Base-by-base conservation (phyloP, 2,888 invertebrate species). In the Apoda limacodes region DNA sequence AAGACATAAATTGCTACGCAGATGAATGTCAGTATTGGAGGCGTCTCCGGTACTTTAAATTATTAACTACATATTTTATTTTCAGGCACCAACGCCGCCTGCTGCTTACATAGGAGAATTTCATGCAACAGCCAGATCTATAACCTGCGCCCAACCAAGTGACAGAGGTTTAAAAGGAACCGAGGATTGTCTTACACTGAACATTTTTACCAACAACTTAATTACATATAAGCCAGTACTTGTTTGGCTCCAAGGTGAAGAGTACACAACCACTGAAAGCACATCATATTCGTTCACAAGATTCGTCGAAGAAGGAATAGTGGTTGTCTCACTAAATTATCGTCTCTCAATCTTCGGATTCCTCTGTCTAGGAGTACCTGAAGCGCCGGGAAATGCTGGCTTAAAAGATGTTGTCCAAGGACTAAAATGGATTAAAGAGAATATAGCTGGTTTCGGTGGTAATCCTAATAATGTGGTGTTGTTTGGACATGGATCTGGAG, bases 341-440 rank as follows among this genome's bases (percentile, higher is more conserved):
- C 75, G 91, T 23, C 71, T 86, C n/a, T 90, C 90, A 23, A 83
- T 90, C 14, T 90, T 90, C 44, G 91, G 88, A 14, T 89, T 89
- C 61, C 78, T 89, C 13, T 85, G 84, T 35, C 57, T 86, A 29
- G 84, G 84, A 9, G 80, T 75, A 1, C 42, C 60, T 5, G 83
- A 83, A 44, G 85, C 86, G 1, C 86, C 90, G 0, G 95, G 95
- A 1, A 96, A 96, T 58, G 87, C 91, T 42, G 95, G 95, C 0
- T 63, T 96, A 13, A 87, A 88, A 57, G 95, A 96, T 58, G 90
- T 95, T 40, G 83, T 89, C 38, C 82, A 91, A 68, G 93, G 90
- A 1, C 67, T 96, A 30, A 60, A 82, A 39, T 91, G 92, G 92
- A 80, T 91, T 1, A 82, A 85, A 43, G 78, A 85, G 29, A 90